A percentile compares a stretch with the other conserved stretches of the same genome.
phyloP scores from a whole-genome alignment of 2,888 invertebrate species.

The Heliothis peltigera region DNA sequence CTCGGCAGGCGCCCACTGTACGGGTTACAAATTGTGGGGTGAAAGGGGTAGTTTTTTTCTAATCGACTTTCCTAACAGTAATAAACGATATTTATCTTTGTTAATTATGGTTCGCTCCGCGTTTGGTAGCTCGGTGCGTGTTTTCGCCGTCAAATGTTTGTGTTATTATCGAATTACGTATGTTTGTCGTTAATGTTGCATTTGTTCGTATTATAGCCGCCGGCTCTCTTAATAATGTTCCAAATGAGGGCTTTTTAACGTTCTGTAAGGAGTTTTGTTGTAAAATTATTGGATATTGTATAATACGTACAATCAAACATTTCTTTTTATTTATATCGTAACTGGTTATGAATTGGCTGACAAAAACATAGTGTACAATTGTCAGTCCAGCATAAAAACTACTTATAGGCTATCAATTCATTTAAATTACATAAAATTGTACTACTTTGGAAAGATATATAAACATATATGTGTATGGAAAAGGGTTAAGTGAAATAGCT shows the following conservation, averaged over 20 bases:
- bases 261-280: conserved; percentile 23
- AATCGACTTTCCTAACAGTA: conserved; percentile 90
- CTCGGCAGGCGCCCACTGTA: conserved; percentile 84
- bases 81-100: conserved; percentile 90
- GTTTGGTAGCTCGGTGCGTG: conserved; percentile 87
- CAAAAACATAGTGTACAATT: neutral
- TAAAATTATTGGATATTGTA: conserved; percentile 15
- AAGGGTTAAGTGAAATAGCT: too few relatives aligned
- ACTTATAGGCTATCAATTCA: neutral
- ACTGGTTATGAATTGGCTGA: neutral
- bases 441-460: too few relatives aligned
- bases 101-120: conserved; percentile 88
- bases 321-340: neutral
- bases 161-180: conserved; percentile 88
- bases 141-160: conserved; percentile 82
- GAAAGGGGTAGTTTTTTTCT: conserved; percentile 90
- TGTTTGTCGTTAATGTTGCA: conserved; percentile 81
- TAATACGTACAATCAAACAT: neutral
- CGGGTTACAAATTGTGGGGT: conserved; percentile 90
- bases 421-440: neutral
- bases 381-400: neutral
- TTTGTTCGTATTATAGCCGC: conserved; percentile 69
- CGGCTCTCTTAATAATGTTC: conserved; percentile 56
- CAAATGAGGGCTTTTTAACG: conserved; percentile 28
- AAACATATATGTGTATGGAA: too few relatives aligned